These are phyloP conservation scores for Drosophila pseudotalamancana DNA, from an alignment of 2,888 invertebrate genomes.

Conservation along the genomic window DNA sequence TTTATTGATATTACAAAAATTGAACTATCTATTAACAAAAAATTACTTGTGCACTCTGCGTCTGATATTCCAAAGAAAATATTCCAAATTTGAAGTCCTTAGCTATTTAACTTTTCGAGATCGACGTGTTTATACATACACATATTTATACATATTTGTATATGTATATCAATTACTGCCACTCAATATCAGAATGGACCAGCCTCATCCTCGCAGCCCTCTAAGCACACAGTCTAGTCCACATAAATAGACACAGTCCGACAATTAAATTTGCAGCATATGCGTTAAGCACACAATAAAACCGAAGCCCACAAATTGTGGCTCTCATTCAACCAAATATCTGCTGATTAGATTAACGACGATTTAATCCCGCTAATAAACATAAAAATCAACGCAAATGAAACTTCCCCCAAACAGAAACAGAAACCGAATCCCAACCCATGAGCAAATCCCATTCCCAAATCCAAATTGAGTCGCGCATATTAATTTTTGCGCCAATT, in stretches of 20 bases:
- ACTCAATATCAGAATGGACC: too few species aligned
- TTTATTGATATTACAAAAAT: too few species aligned
- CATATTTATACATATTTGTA: too few species aligned
- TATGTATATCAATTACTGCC: neutral
- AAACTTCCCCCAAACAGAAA: constrained; percentile 27
- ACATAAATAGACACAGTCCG: constrained; percentile 9
- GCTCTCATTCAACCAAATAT: constrained; percentile 33
- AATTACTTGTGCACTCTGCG: too few species aligned
- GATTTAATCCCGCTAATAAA: constrained; percentile 81
- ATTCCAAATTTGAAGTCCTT: too few species aligned
- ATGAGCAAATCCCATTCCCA: neutral
- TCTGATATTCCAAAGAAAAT: too few species aligned
- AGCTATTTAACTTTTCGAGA: too few species aligned
- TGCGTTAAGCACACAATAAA: constrained; percentile 47
- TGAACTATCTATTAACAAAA: too few species aligned
- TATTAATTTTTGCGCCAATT: constrained; percentile 62
- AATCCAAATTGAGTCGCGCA: constrained; percentile 27
- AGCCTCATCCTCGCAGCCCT: too few species aligned
- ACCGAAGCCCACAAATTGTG: constrained; percentile 3
- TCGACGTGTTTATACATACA: too few species aligned
- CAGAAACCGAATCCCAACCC: too few species aligned
- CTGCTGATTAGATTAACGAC: constrained; percentile 77
- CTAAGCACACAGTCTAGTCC: constrained; percentile 7
- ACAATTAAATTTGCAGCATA: constrained; percentile 60
- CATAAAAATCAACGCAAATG: constrained; percentile 73